These are phyloP conservation scores for Octopus sinensis DNA, from an alignment of 1,140 invertebrate genomes.

Conservation along the genomic window DNA sequence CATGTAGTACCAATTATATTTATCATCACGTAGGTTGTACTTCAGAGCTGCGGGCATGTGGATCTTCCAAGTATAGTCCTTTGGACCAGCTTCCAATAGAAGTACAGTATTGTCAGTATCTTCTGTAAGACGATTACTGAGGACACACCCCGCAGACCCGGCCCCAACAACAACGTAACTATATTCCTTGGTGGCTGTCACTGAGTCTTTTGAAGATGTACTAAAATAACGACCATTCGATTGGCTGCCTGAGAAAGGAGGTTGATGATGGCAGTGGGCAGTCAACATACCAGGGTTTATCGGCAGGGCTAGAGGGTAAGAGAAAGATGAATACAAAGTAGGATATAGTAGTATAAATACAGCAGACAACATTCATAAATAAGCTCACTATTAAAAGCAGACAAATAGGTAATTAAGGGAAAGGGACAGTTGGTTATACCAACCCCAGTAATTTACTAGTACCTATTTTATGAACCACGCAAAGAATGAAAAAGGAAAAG, in stretches of 20 bases:
- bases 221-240: not conserved
- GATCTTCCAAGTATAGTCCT: slow-evolving; percentile 60
- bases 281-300: not conserved
- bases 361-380: too few species aligned
- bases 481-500: too few species aligned
- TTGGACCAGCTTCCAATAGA: slow-evolving; percentile 60
- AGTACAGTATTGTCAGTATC: slow-evolving; percentile 54
- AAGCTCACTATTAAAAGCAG: too few species aligned
- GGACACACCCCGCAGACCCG: slow-evolving; percentile 55
- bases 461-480: too few species aligned
- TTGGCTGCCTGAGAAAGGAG: not conserved
- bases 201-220: not conserved
- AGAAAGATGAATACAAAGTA: not conserved
- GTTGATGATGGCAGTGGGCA: not conserved
- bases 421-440: too few species aligned
- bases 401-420: too few species aligned
- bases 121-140: slow-evolving; percentile 53
- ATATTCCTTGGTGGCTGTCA: slow-evolving; percentile 21
- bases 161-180: slow-evolving; percentile 58
- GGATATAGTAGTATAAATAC: too few species aligned
- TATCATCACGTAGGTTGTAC: slow-evolving; percentile 61
- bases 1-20: slow-evolving; percentile 62
- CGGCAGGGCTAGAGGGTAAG: not conserved
- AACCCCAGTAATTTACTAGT: too few species aligned
- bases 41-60: slow-evolving; percentile 63